Conservation (phyloP, 2,888 invertebrate genomes). For the Hirtodrosophila confusa region DNA sequence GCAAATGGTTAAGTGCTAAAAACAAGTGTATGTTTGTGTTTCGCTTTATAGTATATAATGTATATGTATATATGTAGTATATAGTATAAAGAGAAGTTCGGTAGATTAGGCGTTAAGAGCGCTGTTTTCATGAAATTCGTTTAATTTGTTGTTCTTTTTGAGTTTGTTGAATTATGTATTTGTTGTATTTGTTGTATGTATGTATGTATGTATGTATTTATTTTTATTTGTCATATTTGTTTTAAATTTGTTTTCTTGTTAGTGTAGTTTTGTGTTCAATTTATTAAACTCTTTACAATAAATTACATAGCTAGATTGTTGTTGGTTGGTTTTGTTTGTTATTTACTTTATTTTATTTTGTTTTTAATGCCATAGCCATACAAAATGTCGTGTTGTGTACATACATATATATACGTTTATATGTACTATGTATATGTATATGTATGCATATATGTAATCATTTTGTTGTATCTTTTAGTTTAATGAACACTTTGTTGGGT, state of each 20-base stretch:
- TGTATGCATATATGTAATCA: slow-evolving; percentile 25
- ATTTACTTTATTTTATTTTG: slow-evolving; percentile 16
- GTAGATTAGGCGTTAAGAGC: too few relatives aligned
- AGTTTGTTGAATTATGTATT: slow-evolving; percentile 41
- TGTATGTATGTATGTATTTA: slow-evolving; percentile 13
- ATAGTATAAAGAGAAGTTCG: too few relatives aligned
- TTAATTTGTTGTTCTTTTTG: slow-evolving; percentile 17
- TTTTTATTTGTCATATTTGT: slow-evolving; percentile 37
- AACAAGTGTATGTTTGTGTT: slow-evolving; percentile 47
- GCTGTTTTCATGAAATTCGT: too few relatives aligned
- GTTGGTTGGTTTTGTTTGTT: slow-evolving; percentile 25
- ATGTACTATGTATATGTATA: slow-evolving; percentile 14
- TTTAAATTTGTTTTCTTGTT: slow-evolving; percentile 25
- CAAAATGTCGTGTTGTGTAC: slow-evolving; percentile 65
- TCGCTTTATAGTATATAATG: too few relatives aligned
- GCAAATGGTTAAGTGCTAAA: slow-evolving; percentile 61
- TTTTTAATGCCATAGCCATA: slow-evolving; percentile 65
- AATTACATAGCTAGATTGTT: slow-evolving; percentile 71
- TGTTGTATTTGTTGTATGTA: slow-evolving; percentile 37
- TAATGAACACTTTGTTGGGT: slow-evolving; percentile 83
- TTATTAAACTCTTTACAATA: slow-evolving; percentile 73
- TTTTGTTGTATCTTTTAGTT: slow-evolving; percentile 66
- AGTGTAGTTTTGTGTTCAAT: slow-evolving; percentile 55
- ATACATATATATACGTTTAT: slow-evolving; percentile 16
- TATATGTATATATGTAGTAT: too few relatives aligned